Percentiles rank a stretch among this genome's conserved stretches.
phyloP scores from a whole-genome alignment of 2,888 invertebrate species.

The Drosophila anceps region DNA sequence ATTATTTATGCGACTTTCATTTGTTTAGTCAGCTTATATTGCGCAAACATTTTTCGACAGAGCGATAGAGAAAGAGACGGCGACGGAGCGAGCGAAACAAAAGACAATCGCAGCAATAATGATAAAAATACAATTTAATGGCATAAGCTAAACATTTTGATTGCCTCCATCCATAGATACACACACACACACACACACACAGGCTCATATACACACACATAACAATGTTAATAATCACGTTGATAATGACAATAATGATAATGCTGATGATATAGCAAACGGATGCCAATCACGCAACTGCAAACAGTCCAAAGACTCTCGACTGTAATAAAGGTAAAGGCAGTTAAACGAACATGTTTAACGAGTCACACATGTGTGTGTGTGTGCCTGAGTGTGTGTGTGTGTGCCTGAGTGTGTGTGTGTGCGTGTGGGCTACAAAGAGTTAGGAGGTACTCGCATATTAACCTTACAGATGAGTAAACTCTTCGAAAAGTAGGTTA shows the following conservation, averaged over 20 bases:
- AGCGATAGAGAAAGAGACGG: background rate
- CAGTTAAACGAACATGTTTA: constrained; percentile 27
- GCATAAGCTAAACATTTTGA: constrained; percentile 67
- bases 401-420: background rate
- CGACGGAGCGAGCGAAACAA: background rate
- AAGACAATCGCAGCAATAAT: constrained; percentile 27
- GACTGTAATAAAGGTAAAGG: constrained; percentile 16
- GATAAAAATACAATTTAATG: constrained; percentile 70
- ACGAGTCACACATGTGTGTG: constrained; percentile 19
- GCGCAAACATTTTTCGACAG: constrained; percentile 8
- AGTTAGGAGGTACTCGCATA: constrained; percentile 6
- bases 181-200: background rate
- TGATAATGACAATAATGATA: constrained; percentile 29
- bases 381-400: too few relatives aligned
- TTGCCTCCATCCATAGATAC: constrained; percentile 39
- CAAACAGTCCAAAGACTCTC: constrained; percentile 28
- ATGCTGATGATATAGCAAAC: constrained; percentile 39
- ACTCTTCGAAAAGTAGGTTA: constrained; percentile 2
- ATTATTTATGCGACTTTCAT: constrained; percentile 54
- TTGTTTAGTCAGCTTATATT: constrained; percentile 52
- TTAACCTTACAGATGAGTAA: constrained; percentile 6
- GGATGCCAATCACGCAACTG: constrained; percentile 46
- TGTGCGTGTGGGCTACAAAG: background rate
- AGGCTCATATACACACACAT: constrained; percentile 7
- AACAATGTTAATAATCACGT: constrained; percentile 31